Percentiles rank a stretch among this genome's conserved stretches.
Conservation (phyloP, 2,113 vertebrate genomes). For the Hydrochoerus hydrochaeris region DNA sequence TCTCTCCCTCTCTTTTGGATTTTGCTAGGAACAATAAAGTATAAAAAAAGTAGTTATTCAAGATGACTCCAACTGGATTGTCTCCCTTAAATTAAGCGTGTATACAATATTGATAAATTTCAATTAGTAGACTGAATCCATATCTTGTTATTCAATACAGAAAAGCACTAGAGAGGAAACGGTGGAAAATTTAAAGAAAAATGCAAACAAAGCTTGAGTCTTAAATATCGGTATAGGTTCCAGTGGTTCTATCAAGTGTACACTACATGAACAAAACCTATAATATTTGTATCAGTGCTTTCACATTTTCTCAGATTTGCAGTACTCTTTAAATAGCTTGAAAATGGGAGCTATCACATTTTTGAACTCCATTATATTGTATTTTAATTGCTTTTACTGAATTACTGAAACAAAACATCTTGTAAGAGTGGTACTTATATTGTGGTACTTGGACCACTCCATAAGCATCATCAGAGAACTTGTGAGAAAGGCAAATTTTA, state of each 20-base stretch:
- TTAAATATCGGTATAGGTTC: constrained; percentile 4
- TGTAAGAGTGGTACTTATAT: neutral
- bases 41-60: neutral
- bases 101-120: constrained; percentile 33
- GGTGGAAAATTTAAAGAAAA: neutral
- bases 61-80: neutral
- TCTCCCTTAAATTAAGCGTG: constrained; percentile 47
- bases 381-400: neutral
- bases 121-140: neutral
- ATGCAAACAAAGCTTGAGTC: constrained; percentile 36
- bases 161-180: constrained; percentile 25
- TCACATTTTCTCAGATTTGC: neutral
- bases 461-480: neutral
- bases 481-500: neutral
- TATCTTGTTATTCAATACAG: constrained; percentile 25
- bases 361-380: neutral
- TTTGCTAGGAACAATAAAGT: neutral
- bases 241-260: constrained; percentile 7
- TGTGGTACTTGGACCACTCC: neutral
- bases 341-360: neutral
- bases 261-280: constrained; percentile 8
- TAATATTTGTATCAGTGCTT: constrained; percentile 44
- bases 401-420: neutral
- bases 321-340: neutral
- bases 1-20: neutral